Conservation (phyloP, 2,797 vertebrate genomes). For the Enteromius argenteus region DNA sequence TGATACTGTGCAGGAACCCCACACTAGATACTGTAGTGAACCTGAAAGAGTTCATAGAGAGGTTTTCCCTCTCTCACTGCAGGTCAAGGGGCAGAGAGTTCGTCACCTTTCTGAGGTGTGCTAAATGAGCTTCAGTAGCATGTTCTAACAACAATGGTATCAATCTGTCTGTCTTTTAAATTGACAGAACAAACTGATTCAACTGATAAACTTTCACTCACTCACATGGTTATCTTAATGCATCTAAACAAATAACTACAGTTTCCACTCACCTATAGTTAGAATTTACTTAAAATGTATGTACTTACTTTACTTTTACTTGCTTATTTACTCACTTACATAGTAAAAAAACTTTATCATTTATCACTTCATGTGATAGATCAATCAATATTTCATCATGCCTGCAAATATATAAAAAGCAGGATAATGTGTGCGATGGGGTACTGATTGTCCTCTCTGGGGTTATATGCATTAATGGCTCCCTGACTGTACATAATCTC, state of each 20-base stretch:
- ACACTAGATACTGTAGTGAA: slow-evolving; percentile 2
- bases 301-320: too few relatives aligned
- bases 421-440: background rate
- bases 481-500: background rate
- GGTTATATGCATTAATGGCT: background rate
- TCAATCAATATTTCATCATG: background rate
- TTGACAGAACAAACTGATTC: background rate
- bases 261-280: background rate
- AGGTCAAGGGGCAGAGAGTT: slow-evolving; percentile 29
- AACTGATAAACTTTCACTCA: background rate
- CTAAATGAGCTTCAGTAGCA: slow-evolving; percentile 3
- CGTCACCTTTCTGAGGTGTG: slow-evolving; percentile 23
- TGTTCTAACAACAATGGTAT: background rate
- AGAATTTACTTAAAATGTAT: background rate
- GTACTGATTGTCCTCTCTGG: background rate
- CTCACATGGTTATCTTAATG: background rate
- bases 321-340: background rate
- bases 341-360: too few relatives aligned
- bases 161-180: background rate
- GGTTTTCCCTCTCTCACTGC: slow-evolving; percentile 32
- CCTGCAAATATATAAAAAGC: background rate
- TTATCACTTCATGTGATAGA: too few relatives aligned
- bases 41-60: slow-evolving; percentile 45
- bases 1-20: slow-evolving; percentile 9
- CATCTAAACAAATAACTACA: background rate